Base-by-base conservation (phyloP, 2,888 invertebrate genomes). In the Romanomermis culicivorax region DNA sequence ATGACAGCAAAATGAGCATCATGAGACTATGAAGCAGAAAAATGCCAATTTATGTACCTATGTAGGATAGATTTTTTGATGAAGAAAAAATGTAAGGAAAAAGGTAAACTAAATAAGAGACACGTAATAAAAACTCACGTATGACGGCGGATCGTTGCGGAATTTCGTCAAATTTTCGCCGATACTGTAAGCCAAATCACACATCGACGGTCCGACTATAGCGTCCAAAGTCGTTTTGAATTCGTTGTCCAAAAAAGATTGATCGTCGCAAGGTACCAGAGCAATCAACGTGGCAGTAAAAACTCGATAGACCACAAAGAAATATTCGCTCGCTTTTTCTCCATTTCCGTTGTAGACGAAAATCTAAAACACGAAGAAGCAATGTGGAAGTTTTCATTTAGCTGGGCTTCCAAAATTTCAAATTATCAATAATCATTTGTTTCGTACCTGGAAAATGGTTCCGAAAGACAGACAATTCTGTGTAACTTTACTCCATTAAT, bases 281-380 rank as follows among this genome's bases (percentile, higher is more conserved):
- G 89, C 76, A 67, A 85, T 85, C 36, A 89, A 74, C 27, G 86
- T 84, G 2, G 86, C 83, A 73, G 83, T 85, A 49, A 85, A 71
- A 3, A 83, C 81, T 60, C 85, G 78, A 68, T 91, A 91, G 26
- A 86, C 81, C 23, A 89, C 75, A 65, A 89, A 74, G 69, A 81
- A 78, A 68, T 81, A 80, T 60, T 79, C 77, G 54, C 77, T 53
- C 59, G 29, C 64, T 63, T 27, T 20, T 47, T 27, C 53, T 20
- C 29, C 30, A 49, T 30, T 29, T n/a, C 17, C 25, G n/a, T 26
- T 27, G 1, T 20, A 2, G 2, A 49, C 11, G 26, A 30, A 51
- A 3, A 56, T 30, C 2, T 55, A 48, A 2, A 29, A n/a, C 26
- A 56, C 55, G 25, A 54, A 54, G n/a, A 50, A 7, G 4, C 11